A percentile compares a stretch with the other conserved stretches of the same genome.
Conservation (phyloP, 2,797 vertebrate genomes). For the Takifugu rubripes region DNA sequence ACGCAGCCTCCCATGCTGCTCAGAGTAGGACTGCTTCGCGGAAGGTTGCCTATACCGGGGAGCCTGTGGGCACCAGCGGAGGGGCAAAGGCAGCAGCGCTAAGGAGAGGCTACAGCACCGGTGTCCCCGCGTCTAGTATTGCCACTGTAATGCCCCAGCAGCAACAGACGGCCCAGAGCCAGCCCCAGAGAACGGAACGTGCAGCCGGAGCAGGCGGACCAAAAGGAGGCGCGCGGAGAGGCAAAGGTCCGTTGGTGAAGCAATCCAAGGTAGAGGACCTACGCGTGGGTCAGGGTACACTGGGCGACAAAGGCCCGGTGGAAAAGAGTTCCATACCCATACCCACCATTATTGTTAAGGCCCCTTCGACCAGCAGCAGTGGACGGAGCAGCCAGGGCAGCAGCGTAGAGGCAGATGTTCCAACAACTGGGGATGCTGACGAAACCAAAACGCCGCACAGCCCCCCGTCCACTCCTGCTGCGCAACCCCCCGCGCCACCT, state of each 20-base stretch:
- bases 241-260: constrained; percentile 88
- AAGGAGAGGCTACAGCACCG: constrained; percentile 77
- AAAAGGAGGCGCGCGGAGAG: constrained; percentile 77
- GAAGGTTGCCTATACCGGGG: constrained; percentile 75
- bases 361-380: constrained; percentile 93
- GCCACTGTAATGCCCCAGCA: constrained; percentile 76
- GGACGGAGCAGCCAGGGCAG: constrained; percentile 93
- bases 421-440: constrained; percentile 64
- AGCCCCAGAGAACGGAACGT: constrained; percentile 58
- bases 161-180: constrained; percentile 74
- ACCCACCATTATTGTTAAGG: constrained; percentile 93
- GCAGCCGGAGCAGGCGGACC: constrained; percentile 60
- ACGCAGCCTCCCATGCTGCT: constrained; percentile 66
- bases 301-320: constrained; percentile 76
- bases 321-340: constrained; percentile 92
- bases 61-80: constrained; percentile 57
- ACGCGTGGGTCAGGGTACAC: constrained; percentile 68
- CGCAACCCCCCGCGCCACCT: constrained; percentile 78
- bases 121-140: constrained; percentile 71
- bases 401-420: constrained; percentile 85
- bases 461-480: constrained; percentile 68
- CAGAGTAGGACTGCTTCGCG: constrained; percentile 78
- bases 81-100: constrained; percentile 71
- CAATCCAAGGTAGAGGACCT: constrained; percentile 89
- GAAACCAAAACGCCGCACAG: constrained; percentile 71